phyloP scores from a whole-genome alignment of 2,888 invertebrate species.

The Hydropsyche betteni region DNA sequence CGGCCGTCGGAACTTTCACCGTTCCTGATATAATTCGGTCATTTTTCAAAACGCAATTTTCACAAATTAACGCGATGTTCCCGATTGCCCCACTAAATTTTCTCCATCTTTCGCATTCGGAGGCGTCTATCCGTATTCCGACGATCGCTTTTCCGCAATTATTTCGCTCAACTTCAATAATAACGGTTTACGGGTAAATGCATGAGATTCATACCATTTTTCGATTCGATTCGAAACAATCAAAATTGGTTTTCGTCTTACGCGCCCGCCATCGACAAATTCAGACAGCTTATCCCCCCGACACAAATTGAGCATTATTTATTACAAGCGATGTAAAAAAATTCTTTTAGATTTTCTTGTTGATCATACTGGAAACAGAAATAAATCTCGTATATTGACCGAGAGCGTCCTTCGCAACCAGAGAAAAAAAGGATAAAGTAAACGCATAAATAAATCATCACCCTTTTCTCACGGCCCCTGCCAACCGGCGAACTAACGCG shows the following conservation, averaged over 20 bases:
- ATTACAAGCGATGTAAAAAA: conserved; percentile 6
- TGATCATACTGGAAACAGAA: conserved; percentile 18
- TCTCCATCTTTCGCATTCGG: too few species aligned
- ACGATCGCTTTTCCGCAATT: too few species aligned
- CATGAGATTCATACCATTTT: too few species aligned
- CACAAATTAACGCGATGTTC: too few species aligned
- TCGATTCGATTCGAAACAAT: too few species aligned
- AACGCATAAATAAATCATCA: conserved; percentile 31
- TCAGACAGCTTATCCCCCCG: neutral
- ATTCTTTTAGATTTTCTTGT: conserved; percentile 5
- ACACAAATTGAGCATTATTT: conserved; percentile 21
- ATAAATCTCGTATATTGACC: conserved; percentile 28
- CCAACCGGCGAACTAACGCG: neutral
- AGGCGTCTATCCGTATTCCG: too few species aligned
- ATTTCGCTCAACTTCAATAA: too few species aligned
- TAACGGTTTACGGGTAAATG: too few species aligned
- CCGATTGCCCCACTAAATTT: neutral
- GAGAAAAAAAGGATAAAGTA: neutral
- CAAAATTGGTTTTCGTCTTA: too few species aligned
- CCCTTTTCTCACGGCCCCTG: conserved; percentile 1
- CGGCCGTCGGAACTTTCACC: neutral
- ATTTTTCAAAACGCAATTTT: conserved; percentile 5
- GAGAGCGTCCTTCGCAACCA: conserved; percentile 12
- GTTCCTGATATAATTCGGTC: neutral
- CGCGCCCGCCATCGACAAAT: too few species aligned